Evolutionary conservation across 2,888 invertebrate species (phyloP).

Genomic region (Desoria tigrina): DNA sequence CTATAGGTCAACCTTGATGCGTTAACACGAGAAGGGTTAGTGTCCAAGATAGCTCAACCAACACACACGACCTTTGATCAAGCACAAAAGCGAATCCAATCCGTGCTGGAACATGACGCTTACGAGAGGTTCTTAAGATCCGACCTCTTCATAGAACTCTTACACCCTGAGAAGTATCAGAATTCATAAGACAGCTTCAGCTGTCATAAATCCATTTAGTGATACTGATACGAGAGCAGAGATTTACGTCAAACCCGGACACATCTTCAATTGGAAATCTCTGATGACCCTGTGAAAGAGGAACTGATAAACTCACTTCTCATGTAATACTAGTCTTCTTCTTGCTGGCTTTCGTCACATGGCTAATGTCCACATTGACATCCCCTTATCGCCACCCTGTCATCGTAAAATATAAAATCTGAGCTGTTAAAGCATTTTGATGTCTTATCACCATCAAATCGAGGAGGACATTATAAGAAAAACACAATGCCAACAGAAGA

Average conservation of each 20-base stretch:
- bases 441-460: too few species aligned
- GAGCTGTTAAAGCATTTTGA: too few species aligned
- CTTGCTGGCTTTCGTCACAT: too few species aligned
- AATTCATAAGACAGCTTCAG: slow-evolving; percentile 20
- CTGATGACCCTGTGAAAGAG: background rate
- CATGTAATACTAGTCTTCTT: slow-evolving; percentile 6
- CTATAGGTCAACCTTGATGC: slow-evolving; percentile 62
- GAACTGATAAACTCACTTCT: background rate
- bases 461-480: too few species aligned
- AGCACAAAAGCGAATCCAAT: slow-evolving; percentile 62
- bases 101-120: slow-evolving; percentile 62
- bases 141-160: slow-evolving; percentile 59
- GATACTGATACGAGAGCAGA: background rate
- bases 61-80: slow-evolving; percentile 60
- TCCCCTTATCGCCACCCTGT: too few species aligned
- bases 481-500: too few species aligned
- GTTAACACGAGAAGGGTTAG: slow-evolving; percentile 59
- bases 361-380: too few species aligned
- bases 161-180: slow-evolving; percentile 55
- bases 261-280: background rate
- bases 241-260: background rate
- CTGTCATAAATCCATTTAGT: background rate
- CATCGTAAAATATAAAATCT: too few species aligned
- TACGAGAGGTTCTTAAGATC: slow-evolving; percentile 62
- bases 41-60: slow-evolving; percentile 58